phyloP scores from a whole-genome alignment of 2,113 vertebrate genomes.

The Perca fluviatilis region DNA sequence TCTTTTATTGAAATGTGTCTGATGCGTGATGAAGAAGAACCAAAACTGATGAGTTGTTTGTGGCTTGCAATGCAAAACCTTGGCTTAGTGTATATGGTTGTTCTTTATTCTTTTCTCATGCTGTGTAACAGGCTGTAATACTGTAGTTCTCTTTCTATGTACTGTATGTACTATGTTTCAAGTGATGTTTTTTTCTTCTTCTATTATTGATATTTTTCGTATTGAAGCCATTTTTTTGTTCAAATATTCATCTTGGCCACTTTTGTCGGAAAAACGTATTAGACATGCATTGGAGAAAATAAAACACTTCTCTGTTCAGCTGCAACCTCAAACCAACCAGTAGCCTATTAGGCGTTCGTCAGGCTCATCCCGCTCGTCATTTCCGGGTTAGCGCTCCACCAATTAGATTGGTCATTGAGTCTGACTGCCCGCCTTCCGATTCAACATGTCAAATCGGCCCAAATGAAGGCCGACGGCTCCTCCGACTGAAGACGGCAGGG shows the following conservation, averaged over 20 bases:
- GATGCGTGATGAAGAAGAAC: constrained; percentile 11
- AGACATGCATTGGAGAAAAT: background rate
- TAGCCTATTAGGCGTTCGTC: background rate
- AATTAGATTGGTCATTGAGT: too few relatives aligned
- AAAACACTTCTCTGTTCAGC: background rate
- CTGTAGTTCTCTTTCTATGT: background rate
- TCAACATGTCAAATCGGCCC: too few relatives aligned
- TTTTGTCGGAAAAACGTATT: background rate
- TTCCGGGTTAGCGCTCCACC: too few relatives aligned
- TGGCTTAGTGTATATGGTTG: background rate
- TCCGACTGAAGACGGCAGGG: too few relatives aligned
- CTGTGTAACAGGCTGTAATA: background rate
- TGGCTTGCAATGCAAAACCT: constrained; percentile 20
- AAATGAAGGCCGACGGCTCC: too few relatives aligned
- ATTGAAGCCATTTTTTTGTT: too few relatives aligned
- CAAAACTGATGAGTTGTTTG: constrained; percentile 1
- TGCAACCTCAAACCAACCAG: constrained; percentile 24
- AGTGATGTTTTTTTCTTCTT: too few relatives aligned
- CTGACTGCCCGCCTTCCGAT: too few relatives aligned
- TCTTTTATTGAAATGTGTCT: background rate
- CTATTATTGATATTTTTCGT: too few relatives aligned
- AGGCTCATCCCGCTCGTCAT: too few relatives aligned
- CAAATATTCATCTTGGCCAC: too few relatives aligned
- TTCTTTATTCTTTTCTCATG: background rate
- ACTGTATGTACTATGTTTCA: background rate